Evolutionary conservation across 1,140 invertebrate genomes (phyloP).

Genomic region (Drosophila micromelanica): DNA sequence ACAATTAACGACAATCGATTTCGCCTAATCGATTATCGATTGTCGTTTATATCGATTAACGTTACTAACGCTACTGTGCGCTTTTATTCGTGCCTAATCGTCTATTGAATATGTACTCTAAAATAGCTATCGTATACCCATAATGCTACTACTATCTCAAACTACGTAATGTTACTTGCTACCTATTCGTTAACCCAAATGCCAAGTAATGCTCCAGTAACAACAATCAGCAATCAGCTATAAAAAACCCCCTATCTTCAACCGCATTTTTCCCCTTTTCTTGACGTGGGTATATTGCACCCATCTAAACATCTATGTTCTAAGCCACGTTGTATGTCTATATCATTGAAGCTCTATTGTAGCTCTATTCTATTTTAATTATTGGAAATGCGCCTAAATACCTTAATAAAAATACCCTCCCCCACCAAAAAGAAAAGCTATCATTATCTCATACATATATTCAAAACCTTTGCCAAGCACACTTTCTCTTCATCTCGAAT

Average conservation of each 20-base stretch:
- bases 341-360: neutral
- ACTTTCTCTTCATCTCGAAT: neutral
- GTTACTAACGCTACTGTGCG: conserved; percentile 60
- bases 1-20: conserved; percentile 1
- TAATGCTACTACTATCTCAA: conserved; percentile 24
- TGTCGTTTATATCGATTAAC: conserved; percentile 24
- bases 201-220: conserved; percentile 15
- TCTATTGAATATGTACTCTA: conserved; percentile 57
- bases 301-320: conserved; percentile 7
- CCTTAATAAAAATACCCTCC: neutral
- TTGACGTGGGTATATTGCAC: neutral
- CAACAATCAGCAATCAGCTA: neutral
- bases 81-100: conserved; percentile 75
- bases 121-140: conserved; percentile 29
- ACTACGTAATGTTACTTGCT: conserved; percentile 29
- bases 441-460: conserved; percentile 3
- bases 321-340: neutral
- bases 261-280: neutral
- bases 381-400: neutral
- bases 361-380: neutral
- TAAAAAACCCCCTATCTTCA: neutral
- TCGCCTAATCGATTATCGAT: neutral
- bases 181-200: conserved; percentile 27
- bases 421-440: neutral
- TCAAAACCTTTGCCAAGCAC: neutral